Evolutionary conservation across 2,797 vertebrate genomes (phyloP), one percentile per base, ranked within the genome.

Genomic region (Morus bassanus): DNA sequence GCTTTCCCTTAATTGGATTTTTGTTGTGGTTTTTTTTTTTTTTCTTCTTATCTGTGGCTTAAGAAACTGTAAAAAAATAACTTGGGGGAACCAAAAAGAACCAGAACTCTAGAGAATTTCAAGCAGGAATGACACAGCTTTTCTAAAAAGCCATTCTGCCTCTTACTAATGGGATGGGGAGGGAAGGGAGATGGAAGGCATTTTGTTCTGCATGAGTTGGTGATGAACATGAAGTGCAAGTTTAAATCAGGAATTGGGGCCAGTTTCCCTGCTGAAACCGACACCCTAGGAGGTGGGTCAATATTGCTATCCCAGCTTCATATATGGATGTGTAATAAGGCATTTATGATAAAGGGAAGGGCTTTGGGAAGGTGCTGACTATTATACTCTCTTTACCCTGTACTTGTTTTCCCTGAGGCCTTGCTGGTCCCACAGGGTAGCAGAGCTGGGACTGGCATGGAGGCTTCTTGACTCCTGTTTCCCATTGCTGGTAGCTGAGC

Each of bases 1-100:
- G 84, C 76, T 91, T 96, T 86, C 78, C 53, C 50, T 91, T 95
- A 95, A 95, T 67, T 93, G 78, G 74, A 77, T 80, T 89, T 88
- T 82, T 95, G 86, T 78, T 85, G 57, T 76, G 37, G 7, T 6
- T 85, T 57, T 70, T 19, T n/a, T 80, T 30, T 45, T 48, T 45
- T 45, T 45, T 18, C 18, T 87, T 80, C 72, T 80, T 54, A 64
- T 57, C 61, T 81, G 45, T 76, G 61, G 81, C 72, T 83, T 91
- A 81, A 94, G 87, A 85, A 94, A 81, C 39, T 41, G 6, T 70
- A 73, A 84, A 90, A 75, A 93, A 93, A 67, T 82, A 86, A 63
- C 76, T 94, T 77, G 67, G 41, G 95, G 89, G 82, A 86, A 70
- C 31, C 65, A 81, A 90, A 88, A 92, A 83, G 57, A 89, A 31